Base-by-base conservation (phyloP, 2,888 invertebrate genomes). In the Petrolisthes manimaculis region DNA sequence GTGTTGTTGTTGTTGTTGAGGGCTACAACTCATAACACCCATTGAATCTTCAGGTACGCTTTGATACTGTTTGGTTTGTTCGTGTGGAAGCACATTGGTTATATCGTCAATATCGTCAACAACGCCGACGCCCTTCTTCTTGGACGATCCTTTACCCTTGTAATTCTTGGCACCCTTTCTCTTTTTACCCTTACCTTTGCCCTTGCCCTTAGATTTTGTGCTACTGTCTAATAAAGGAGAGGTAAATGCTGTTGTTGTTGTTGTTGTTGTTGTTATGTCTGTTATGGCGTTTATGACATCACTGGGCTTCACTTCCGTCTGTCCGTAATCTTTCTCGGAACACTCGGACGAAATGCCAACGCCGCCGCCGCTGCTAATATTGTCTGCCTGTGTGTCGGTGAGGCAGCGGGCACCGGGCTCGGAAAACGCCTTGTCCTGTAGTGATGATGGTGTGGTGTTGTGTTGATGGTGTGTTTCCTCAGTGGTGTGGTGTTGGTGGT, bases 11-110 rank as follows among this genome's bases (percentile, higher is more conserved):
- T n/a, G 5, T 78, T 5, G 51, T n/a, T 37, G 37, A 37, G 61
- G 61, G 61, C 1, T 61, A n/a, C 71, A 12, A 71, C 71, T 21
- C 71, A n/a, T 6, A 37, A 37, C 37, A 54, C 71, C 55, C 55
- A 74, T 53, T 80, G 74, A 24, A 67, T 83, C 78, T 54, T 86
- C 86, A 86, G 86, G 86, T 86, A 86, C 86, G 21, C 12, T 12
- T 77, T 86, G 75, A 83, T 82, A 86, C 77, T 86, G 86, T 77
- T 82, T 77, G 77, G 83, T 83, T 86, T n/a, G n/a, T n/a, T 77
- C 77, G 51, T 83, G 75, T 86, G 86, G 86, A 86, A 86, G 86
- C 86, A 77, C 86, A 77, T 67, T 78, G 37, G 74, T 71, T 74
- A 37, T 81, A 21, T 21, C 24, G 18, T 24, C 24, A 24, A 71